Base-by-base conservation (phyloP, 2,888 invertebrate genomes). In the Eudemis profundana region DNA sequence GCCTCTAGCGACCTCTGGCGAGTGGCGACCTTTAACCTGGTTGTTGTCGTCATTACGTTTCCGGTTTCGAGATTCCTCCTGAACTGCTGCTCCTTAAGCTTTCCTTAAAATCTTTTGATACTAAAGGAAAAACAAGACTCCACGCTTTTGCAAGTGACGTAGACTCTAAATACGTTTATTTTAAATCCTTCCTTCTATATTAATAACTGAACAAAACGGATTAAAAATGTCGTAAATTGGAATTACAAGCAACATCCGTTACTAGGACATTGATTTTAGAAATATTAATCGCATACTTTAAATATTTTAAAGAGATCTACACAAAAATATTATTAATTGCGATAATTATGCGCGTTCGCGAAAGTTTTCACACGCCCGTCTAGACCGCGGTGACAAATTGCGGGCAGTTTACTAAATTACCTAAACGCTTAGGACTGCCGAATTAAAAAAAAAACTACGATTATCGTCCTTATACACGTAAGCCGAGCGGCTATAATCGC, bases 331-430 rank as follows among this genome's bases (percentile, higher is more conserved):
- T n/a, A 38, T 42, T 51, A 2, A 54, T 21, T 19, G n/a, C n/a
- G 23, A 33, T 47, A 63, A 54, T 29, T 56, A 40, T 47, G 54
- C 29, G 19, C 10, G 0, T 17, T 3, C 14, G 49, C 38, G 38
- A 38, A 54, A 63, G 49, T 57, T 44, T 57, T 64, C 42, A 44
- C 57, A 50, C 56, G 29, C 21, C n/a, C 29, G 10, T 36, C 62
- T 14, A 38, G 17, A 57, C 27, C n/a, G 56, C 33, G 40, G 38
- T 46, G 63, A 64, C 42, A 50, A 50, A 63, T 63, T 63, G 50
- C 49, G 42, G 23, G 42, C 50, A 57, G 33, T 64, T 64, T 33
- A 40, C 46, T 56, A 57, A 57, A 64, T 64, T 56, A 40, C 63
- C 50, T 8, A 40, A 50, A 63, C 50, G 15, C 42, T 21, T 38